Percentiles rank a stretch among this genome's conserved stretches.
phyloP scores from a whole-genome alignment of 2,797 vertebrate genomes.

The Lithobates sylvaticus region DNA sequence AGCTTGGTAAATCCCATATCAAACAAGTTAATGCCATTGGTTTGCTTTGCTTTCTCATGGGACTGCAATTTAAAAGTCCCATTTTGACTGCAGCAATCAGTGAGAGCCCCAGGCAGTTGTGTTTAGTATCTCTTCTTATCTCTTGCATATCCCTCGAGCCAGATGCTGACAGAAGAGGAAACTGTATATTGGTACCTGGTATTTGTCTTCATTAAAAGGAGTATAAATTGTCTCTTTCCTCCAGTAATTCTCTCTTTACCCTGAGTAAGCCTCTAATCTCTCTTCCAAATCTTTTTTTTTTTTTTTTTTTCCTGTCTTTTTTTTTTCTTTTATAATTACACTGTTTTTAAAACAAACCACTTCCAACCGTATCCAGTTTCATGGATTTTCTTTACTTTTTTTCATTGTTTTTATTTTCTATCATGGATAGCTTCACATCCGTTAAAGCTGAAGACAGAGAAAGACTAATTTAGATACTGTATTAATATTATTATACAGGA shows the following conservation, averaged over 20 bases:
- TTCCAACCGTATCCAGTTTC: not conserved
- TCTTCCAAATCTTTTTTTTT: constrained; percentile 35
- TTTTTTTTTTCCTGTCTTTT: not conserved
- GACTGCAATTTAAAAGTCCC: constrained; percentile 37
- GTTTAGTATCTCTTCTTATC: constrained; percentile 58
- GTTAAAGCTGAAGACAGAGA: no score
- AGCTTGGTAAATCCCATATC: constrained; percentile 30
- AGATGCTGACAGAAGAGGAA: constrained; percentile 61
- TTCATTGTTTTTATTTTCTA: not conserved
- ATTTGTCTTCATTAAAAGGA: constrained; percentile 53
- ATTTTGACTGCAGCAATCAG: constrained; percentile 42
- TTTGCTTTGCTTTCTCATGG: constrained; percentile 35
- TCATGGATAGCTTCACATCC: no score
- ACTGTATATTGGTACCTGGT: constrained; percentile 56
- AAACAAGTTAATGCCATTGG: constrained; percentile 46
- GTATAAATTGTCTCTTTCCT: constrained; percentile 37
- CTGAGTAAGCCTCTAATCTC: constrained; percentile 43
- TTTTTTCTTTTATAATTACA: not conserved
- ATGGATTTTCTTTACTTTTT: not conserved
- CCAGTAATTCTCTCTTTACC: constrained; percentile 48
- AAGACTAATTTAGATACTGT: no score
- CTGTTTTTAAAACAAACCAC: not conserved
- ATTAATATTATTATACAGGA: no score
- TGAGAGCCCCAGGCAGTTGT: constrained; percentile 39
- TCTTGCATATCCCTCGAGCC: constrained; percentile 45